These are phyloP conservation scores for Ceratitis capitata DNA, from an alignment of 1,140 invertebrate species.

Conservation along the genomic window DNA sequence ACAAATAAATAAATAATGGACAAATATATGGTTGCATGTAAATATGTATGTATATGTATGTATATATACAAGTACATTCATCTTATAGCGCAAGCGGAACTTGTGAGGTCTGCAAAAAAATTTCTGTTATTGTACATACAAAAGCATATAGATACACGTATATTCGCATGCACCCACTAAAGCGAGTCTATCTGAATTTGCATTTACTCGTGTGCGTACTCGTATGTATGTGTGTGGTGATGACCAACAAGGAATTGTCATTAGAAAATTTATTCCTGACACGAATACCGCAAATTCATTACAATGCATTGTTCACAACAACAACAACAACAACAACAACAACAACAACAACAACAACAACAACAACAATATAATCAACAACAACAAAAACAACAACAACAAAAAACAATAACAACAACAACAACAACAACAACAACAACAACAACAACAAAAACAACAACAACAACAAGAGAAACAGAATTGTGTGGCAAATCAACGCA, in stretches of 20 bases:
- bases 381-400: no score
- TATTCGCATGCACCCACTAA: no score
- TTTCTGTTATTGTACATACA: no score
- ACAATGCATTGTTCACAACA: not conserved
- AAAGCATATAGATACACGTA: not conserved
- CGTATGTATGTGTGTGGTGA: not conserved
- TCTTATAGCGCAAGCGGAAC: no score
- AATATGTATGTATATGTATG: not conserved
- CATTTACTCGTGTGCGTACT: not conserved
- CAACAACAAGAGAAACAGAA: no score
- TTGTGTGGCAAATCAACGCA: not conserved
- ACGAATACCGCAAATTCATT: not conserved
- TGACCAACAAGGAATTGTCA: not conserved
- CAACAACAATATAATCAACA: no score
- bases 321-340: no score
- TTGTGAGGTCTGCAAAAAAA: not conserved
- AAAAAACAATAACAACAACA: no score
- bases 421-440: no score
- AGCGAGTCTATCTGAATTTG: no score
- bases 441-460: no score
- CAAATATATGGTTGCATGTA: not conserved
- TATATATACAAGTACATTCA: not conserved
- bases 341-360: no score
- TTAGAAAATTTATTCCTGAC: not conserved
- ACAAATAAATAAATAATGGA: not conserved